Percentiles rank a stretch among this genome's conserved stretches.
These are phyloP conservation scores for Sebastes reedi DNA, from an alignment of 2,797 vertebrate genomes.

Conservation along the genomic window DNA sequence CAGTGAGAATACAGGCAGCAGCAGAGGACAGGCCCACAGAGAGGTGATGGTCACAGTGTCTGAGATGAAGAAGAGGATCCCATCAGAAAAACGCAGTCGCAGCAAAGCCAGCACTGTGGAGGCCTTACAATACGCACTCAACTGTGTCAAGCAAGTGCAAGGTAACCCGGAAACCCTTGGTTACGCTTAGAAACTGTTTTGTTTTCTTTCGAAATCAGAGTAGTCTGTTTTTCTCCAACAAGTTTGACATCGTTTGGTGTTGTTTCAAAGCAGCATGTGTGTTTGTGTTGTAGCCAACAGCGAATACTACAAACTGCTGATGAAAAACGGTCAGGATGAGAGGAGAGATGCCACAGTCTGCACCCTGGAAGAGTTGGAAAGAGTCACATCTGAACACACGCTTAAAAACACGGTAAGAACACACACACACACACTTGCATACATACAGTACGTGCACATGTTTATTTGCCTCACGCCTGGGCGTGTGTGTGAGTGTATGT, in stretches of 20 bases:
- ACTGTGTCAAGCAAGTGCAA: constrained; percentile 91
- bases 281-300: constrained; percentile 83
- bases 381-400: constrained; percentile 88
- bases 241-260: neutral
- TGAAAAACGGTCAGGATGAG: constrained; percentile 80
- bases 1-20: constrained; percentile 83
- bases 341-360: constrained; percentile 76
- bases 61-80: constrained; percentile 93
- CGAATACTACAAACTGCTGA: constrained; percentile 89
- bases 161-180: constrained; percentile 67
- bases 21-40: constrained; percentile 82
- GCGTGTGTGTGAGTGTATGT: constrained; percentile 53
- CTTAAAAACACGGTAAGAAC: constrained; percentile 89
- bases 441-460: neutral
- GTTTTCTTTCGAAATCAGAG: neutral
- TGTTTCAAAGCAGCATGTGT: neutral
- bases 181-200: neutral
- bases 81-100: constrained; percentile 87
- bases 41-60: constrained; percentile 89
- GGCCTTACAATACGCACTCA: constrained; percentile 90
- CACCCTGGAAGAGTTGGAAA: constrained; percentile 87
- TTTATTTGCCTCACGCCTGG: constrained; percentile 39
- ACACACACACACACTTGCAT: neutral
- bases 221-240: neutral
- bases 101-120: constrained; percentile 89